phyloP scores from a whole-genome alignment of 2,113 vertebrate species.

The Jacana jacana region DNA sequence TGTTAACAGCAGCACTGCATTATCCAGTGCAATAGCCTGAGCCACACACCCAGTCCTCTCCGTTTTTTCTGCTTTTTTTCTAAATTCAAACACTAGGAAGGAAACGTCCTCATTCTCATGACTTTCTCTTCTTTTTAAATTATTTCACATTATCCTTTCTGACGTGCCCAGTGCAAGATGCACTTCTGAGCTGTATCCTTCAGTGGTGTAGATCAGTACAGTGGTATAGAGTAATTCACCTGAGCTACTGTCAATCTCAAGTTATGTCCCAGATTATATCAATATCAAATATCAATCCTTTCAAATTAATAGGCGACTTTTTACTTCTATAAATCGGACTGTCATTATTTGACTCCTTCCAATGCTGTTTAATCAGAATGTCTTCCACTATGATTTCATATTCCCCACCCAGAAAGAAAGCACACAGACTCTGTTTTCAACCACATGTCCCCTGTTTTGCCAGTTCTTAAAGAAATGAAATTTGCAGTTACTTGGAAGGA shows the following conservation, averaged over 20 bases:
- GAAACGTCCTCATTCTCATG: not conserved
- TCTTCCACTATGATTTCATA: not conserved
- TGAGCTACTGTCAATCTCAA: not conserved
- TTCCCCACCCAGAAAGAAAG: not conserved
- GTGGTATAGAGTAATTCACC: not conserved
- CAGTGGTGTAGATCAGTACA: not conserved
- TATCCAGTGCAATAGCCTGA: not conserved
- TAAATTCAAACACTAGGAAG: not conserved
- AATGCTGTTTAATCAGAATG: not conserved
- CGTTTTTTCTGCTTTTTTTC: not conserved
- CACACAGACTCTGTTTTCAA: not conserved
- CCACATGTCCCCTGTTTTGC: not conserved
- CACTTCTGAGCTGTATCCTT: not conserved
- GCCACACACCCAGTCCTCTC: no score
- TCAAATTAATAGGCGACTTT: not conserved
- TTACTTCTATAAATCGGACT: not conserved
- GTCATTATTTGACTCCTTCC: not conserved
- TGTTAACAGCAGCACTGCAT: not conserved
- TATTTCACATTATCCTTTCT: not conserved
- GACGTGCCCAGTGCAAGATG: not conserved
- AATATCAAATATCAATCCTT: not conserved
- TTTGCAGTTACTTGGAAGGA: not conserved
- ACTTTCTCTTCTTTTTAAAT: not conserved
- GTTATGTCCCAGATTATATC: not conserved
- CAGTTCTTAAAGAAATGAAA: not conserved